A percentile compares a stretch with the other conserved stretches of the same genome.
Evolutionary conservation across 2,797 vertebrate species (phyloP).

Genomic region (Gymnothorax reevesii): DNA sequence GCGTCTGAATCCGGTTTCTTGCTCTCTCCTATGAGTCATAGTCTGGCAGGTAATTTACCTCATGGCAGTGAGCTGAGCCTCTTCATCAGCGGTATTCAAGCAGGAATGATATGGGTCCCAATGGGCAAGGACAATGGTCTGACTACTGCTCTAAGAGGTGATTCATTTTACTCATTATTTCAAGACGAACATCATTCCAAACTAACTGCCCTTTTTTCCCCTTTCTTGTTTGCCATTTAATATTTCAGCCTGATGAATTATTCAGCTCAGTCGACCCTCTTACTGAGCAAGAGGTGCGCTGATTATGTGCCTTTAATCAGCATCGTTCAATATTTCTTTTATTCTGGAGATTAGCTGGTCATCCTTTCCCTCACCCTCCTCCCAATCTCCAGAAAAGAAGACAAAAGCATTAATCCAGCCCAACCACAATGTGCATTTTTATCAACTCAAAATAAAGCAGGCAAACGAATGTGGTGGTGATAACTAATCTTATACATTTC

Average conservation of each 20-base stretch:
- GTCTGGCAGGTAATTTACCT: slow-evolving; percentile 47
- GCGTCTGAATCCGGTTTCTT: neutral
- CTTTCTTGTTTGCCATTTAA: slow-evolving; percentile 43
- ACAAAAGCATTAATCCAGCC: neutral
- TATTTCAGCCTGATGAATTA: slow-evolving; percentile 20
- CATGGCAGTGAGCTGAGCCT: slow-evolving; percentile 41
- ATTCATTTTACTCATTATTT: slow-evolving; percentile 44
- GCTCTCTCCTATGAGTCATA: slow-evolving; percentile 23
- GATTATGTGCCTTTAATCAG: slow-evolving; percentile 10
- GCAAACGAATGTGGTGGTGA: neutral
- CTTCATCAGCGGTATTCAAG: slow-evolving; percentile 37
- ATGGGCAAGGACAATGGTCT: slow-evolving; percentile 32
- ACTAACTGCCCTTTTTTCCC: slow-evolving; percentile 33
- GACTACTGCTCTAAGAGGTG: slow-evolving; percentile 32
- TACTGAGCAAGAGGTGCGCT: neutral
- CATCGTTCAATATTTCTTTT: neutral
- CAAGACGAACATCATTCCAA: slow-evolving; percentile 33
- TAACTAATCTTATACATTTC: neutral
- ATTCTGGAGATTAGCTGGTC: neutral
- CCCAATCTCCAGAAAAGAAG: neutral
- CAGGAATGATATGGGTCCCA: slow-evolving; percentile 49
- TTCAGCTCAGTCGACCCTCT: slow-evolving; percentile 7
- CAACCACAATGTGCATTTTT: neutral
- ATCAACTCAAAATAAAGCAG: neutral
- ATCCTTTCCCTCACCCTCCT: neutral